Conservation (phyloP, 1,140 invertebrate species). For the Cylas formicarius region DNA sequence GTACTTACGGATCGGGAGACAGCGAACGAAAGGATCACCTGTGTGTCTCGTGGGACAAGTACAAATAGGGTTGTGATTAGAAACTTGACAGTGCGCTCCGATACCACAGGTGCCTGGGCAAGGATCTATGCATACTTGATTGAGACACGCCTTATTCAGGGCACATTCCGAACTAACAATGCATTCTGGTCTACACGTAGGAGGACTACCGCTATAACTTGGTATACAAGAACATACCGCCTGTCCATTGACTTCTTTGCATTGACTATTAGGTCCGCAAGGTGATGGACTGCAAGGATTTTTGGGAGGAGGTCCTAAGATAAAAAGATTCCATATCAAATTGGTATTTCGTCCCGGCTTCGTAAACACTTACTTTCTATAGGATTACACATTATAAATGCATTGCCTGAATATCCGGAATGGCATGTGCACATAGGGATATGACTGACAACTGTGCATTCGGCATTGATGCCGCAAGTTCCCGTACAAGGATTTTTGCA, state of each 20-base stretch:
- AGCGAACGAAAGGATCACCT: slow-evolving; percentile 62
- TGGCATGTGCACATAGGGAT: slow-evolving; percentile 62
- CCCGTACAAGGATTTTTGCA: slow-evolving; percentile 61
- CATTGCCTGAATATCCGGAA: slow-evolving; percentile 53
- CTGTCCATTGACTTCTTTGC: slow-evolving; percentile 51
- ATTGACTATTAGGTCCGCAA: slow-evolving; percentile 59
- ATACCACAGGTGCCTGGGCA: slow-evolving; percentile 59
- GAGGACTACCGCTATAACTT: slow-evolving; percentile 56
- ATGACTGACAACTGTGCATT: slow-evolving; percentile 59
- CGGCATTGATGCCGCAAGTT: slow-evolving; percentile 59
- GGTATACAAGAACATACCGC: slow-evolving; percentile 59
- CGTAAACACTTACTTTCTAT: slow-evolving; percentile 46
- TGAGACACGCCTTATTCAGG: slow-evolving; percentile 57
- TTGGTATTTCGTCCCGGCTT: slow-evolving; percentile 45
- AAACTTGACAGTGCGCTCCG: slow-evolving; percentile 57
- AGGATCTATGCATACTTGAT: slow-evolving; percentile 61
- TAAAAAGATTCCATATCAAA: slow-evolving; percentile 48
- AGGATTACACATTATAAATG: slow-evolving; percentile 53
- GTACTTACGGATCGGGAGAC: slow-evolving; percentile 40
- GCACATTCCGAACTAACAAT: slow-evolving; percentile 59
- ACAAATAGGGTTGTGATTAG: slow-evolving; percentile 72
- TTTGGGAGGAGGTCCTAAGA: slow-evolving; percentile 37
- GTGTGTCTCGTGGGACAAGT: slow-evolving; percentile 58
- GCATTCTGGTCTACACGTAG: slow-evolving; percentile 60
- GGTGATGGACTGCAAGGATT: slow-evolving; percentile 61